Conservation (phyloP, 2,113 vertebrate genomes). For the Polyodon spathula region DNA sequence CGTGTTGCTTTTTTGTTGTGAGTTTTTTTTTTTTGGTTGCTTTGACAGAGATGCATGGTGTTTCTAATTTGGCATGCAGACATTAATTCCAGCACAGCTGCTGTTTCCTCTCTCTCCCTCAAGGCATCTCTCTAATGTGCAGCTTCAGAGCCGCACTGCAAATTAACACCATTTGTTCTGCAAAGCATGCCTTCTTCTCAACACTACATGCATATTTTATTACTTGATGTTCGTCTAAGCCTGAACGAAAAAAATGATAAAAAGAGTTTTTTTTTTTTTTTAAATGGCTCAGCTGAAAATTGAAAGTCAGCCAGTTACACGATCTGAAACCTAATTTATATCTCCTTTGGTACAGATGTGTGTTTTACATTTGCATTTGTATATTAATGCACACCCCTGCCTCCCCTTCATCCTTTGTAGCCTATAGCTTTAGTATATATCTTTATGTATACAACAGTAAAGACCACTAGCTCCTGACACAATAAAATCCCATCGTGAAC, state of each 20-base stretch:
- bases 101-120: conserved; percentile 61
- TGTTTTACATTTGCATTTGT: conserved; percentile 13
- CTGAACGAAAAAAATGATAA: conserved; percentile 24
- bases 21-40: conserved; percentile 43
- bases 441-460: not conserved
- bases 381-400: not conserved
- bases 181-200: conserved; percentile 76
- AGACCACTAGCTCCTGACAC: too few relatives aligned
- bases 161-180: conserved; percentile 94
- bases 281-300: conserved; percentile 8
- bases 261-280: too few relatives aligned
- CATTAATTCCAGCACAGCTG: conserved; percentile 90
- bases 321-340: conserved; percentile 20
- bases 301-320: conserved; percentile 9
- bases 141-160: conserved; percentile 77
- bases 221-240: conserved; percentile 51
- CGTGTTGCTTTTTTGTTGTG: conserved; percentile 15
- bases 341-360: conserved; percentile 4
- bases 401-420: not conserved
- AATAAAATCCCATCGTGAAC: too few relatives aligned
- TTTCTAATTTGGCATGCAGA: conserved; percentile 77
- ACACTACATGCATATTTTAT: conserved; percentile 72
- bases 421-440: not conserved
- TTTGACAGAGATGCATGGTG: conserved; percentile 77
- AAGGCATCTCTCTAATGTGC: conserved; percentile 77